A percentile compares a stretch with the other conserved stretches of the same genome.
Conservation (phyloP, 1,140 invertebrate genomes). For the Neotoxoptera formosana region DNA sequence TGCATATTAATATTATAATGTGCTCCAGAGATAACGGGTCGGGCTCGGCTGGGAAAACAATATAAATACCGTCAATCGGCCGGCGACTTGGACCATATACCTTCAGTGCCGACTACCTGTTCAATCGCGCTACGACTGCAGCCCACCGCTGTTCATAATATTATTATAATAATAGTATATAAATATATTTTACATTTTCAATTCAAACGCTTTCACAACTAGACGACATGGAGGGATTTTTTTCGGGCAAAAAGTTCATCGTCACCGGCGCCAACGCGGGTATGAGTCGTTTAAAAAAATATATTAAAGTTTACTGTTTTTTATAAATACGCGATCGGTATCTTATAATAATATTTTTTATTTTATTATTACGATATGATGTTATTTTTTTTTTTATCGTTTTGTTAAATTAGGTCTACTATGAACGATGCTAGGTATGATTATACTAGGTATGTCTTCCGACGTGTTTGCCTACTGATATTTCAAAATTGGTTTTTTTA, state of each 20-base stretch:
- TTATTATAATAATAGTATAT: background rate
- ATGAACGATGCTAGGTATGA: background rate
- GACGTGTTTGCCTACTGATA: background rate
- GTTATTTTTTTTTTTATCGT: background rate
- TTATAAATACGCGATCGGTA: background rate
- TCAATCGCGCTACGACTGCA: background rate
- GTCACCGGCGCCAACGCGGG: slow-evolving; percentile 47
- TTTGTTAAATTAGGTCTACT: background rate
- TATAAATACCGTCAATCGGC: background rate
- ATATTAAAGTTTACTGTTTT: background rate
- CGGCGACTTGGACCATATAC: background rate
- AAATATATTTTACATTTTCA: background rate
- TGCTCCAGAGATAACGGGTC: slow-evolving; percentile 6
- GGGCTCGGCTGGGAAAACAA: background rate
- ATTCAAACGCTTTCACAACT: background rate
- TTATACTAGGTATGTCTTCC: too few species aligned
- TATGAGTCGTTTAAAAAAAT: background rate
- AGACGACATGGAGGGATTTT: slow-evolving; percentile 11
- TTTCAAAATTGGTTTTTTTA: background rate
- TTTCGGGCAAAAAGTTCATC: slow-evolving; percentile 36
- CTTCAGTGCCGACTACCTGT: background rate
- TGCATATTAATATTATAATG: background rate
- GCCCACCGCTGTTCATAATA: background rate
- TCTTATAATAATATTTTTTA: background rate
- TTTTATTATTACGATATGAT: background rate